These are phyloP conservation scores for Gastrophryne carolinensis DNA, from an alignment of 2,797 vertebrate species.

Conservation along the genomic window DNA sequence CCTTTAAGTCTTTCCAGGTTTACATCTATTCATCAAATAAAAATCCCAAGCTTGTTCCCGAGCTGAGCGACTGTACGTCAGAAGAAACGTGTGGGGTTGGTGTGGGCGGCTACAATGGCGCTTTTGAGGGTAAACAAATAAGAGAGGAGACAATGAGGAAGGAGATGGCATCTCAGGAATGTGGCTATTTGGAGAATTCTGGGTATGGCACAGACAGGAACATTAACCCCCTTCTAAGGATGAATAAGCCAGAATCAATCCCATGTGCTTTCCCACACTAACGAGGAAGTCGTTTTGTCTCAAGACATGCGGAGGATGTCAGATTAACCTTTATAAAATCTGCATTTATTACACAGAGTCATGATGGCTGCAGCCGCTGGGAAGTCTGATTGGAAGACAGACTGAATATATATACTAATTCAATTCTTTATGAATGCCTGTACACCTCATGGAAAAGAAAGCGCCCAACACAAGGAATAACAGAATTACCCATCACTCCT, in stretches of 20 bases:
- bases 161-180: constrained; percentile 87
- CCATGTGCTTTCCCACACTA: constrained; percentile 79
- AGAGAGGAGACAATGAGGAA: constrained; percentile 99
- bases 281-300: constrained; percentile 66
- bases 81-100: constrained; percentile 60
- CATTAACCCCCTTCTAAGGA: constrained; percentile 56
- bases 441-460: too few species aligned
- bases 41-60: constrained; percentile 18
- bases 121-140: constrained; percentile 94
- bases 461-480: too few species aligned
- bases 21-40: too few species aligned
- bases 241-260: constrained; percentile 64
- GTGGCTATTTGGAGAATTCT: constrained; percentile 93
- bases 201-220: constrained; percentile 79
- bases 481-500: too few species aligned
- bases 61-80: constrained; percentile 14
- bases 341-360: constrained; percentile 42
- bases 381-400: neutral
- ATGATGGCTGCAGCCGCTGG: neutral
- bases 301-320: constrained; percentile 61
- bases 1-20: too few species aligned
- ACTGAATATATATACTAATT: too few species aligned
- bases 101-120: constrained; percentile 82
- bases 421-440: too few species aligned
- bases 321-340: constrained; percentile 61